Base-by-base conservation (phyloP, 2,113 vertebrate genomes). In the Crocuta crocuta region DNA sequence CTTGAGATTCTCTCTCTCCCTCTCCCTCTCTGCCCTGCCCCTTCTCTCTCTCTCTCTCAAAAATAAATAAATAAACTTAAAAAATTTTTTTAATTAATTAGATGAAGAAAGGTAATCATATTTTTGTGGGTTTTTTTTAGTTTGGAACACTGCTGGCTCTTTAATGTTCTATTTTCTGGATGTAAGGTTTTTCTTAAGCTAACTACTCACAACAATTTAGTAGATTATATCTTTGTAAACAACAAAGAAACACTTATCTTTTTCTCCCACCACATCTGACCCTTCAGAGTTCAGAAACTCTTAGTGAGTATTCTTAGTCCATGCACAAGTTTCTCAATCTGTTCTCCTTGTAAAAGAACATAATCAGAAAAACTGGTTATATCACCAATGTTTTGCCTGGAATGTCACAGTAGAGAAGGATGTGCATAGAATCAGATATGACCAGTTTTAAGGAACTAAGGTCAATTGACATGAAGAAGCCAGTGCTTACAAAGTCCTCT, bases 181-280 rank as follows among this genome's bases (percentile, higher is more conserved):
- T 61, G 55, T 45, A 91, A 91, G 12, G 2, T 91, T 91, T 94
- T 55, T 73, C 13, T n/a, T 94, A 87, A 55, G 31, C 45, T 86
- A 66, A 65, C 66, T 31, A 86, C 73, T 79, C 28, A 86, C 33
- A 53, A 65, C 15, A 66, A 74, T 90, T 80, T 48, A 43, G 55
- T 31, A 91, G n/a, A 74, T 87, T 85, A 79, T 85, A 79, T 23
- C 45, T 91, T 87, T 80, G n/a, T 73, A 86, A 91, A 79, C 2
- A 86, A 86, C 58, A 79, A 35, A 24, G 31, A 85, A 89, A 58
- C 50, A 39, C 31, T 76, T 74, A 33, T 53, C 53, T 86, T 66
- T 81, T 70, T 86, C 28, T 73, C 74, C 35, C 55, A 73, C 92
- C 33, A 45, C 45, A 35, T 33, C 28, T 48, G 65, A 58, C 65